Base-by-base conservation (phyloP, 2,797 vertebrate genomes). In the Protosalanx chinensis region DNA sequence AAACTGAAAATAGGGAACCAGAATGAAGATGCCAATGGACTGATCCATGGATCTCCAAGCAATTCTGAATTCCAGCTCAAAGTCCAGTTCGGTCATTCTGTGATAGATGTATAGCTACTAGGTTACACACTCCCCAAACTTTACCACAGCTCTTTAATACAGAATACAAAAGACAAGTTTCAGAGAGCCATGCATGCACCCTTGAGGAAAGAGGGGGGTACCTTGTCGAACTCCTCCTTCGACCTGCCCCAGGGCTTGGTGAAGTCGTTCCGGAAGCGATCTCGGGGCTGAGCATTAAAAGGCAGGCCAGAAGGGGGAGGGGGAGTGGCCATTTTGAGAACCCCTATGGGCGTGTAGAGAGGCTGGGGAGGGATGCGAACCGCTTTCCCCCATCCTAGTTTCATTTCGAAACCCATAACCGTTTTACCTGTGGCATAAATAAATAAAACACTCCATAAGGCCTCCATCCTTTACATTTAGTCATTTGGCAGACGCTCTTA, bases 331-430 rank as follows among this genome's bases (percentile, higher is more conserved):
- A 89, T 89, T 71, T 89, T 88, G 67, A 88, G 77, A 33, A 94
- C 88, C 72, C 92, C 92, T 6, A 91, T 88, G 0, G 93, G 91
- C 2, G 92, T 93, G 87, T 93, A 94, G 41, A 94, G 91, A 12
- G 93, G 93, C 85, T 94, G 92, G 29, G 93, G 92, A 0, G 93
- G 93, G 68, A 94, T 93, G 18, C 93, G 91, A 63, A 93, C 93
- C 3, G 93, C 93, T 84, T 93, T 94, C 15, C 93, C 93, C 93
- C 93, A 94, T 57, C 93, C 93, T 71, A 94, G 82, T 85, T 93
- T 94, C 93, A 94, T 94, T 81, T 94, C 93, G 82, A 93, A 93
- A 13, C 93, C 93, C 93, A 94, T 94, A 30, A 94, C 84, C 5
- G 88, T 88, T 91, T 94, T 94, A 74, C 93, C 93, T 94, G 70